A percentile compares a stretch with the other conserved stretches of the same genome.
phyloP scores from a whole-genome alignment of 2,797 vertebrate genomes.

The Eupleurogrammus muticus region DNA sequence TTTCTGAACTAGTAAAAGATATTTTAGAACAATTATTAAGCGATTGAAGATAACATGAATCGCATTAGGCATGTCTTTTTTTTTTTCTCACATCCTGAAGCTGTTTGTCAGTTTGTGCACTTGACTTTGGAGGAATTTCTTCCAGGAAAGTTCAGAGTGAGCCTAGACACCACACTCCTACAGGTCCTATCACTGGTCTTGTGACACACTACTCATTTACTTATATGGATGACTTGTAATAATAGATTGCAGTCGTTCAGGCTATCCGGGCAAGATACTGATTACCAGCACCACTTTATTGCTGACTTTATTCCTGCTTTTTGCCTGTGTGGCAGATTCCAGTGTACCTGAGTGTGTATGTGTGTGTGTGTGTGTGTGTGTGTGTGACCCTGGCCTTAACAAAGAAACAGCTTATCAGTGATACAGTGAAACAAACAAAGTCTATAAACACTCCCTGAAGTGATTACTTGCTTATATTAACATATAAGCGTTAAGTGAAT shows the following conservation, averaged over 20 bases:
- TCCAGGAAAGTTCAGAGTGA: slow-evolving; percentile 56
- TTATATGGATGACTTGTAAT: slow-evolving; percentile 61
- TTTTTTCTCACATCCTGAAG: slow-evolving; percentile 3
- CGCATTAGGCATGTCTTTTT: slow-evolving; percentile 12
- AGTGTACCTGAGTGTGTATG: slow-evolving; percentile 2
- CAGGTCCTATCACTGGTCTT: slow-evolving; percentile 62
- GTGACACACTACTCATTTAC: slow-evolving; percentile 78
- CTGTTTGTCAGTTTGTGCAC: slow-evolving; percentile 33
- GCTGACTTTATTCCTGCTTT: slow-evolving; percentile 60
- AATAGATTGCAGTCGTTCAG: slow-evolving; percentile 33
- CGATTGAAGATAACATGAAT: slow-evolving; percentile 3
- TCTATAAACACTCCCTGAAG: slow-evolving; percentile 24
- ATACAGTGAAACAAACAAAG: slow-evolving; percentile 27
- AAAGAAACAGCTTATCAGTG: slow-evolving; percentile 46
- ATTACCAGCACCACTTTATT: slow-evolving; percentile 62
- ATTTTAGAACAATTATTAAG: slow-evolving; percentile 11
- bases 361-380: slow-evolving; percentile 24
- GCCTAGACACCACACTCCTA: slow-evolving; percentile 39
- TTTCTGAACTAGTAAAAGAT: background rate
- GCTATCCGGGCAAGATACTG: slow-evolving; percentile 47
- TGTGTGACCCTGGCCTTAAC: slow-evolving; percentile 31
- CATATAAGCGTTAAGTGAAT: slow-evolving; percentile 21
- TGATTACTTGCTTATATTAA: slow-evolving; percentile 21
- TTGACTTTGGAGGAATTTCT: slow-evolving; percentile 39
- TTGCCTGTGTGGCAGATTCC: slow-evolving; percentile 54